These are phyloP conservation scores for Sebastes itinus DNA, from an alignment of 2,797 vertebrate species.

Conservation along the genomic window DNA sequence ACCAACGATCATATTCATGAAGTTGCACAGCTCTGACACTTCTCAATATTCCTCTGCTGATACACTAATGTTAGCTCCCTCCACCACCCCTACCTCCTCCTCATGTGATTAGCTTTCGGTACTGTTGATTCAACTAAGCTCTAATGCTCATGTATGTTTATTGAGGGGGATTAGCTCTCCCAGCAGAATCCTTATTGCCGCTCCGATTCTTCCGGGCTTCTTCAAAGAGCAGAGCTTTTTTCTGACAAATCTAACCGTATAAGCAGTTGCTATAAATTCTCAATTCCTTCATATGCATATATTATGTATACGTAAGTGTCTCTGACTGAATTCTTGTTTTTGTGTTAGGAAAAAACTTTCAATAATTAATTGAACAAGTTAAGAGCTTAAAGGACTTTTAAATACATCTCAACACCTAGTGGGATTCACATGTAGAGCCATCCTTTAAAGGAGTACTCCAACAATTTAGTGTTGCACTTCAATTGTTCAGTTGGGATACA, in stretches of 20 bases:
- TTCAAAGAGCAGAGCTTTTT: neutral
- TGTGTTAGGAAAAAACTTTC: neutral
- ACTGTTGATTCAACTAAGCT: neutral
- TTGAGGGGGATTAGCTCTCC: neutral
- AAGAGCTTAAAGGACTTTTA: neutral
- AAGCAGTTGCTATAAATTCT: neutral
- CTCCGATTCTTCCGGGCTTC: neutral
- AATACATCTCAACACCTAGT: neutral
- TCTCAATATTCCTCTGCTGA: neutral
- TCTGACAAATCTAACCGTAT: neutral
- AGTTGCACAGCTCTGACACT: neutral
- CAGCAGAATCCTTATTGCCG: neutral
- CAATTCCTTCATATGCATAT: neutral
- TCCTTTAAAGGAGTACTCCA: neutral
- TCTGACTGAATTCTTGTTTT: neutral
- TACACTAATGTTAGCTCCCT: neutral
- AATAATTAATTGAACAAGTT: neutral
- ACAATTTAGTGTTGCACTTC: neutral
- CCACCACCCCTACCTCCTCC: neutral
- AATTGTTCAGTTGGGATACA: neutral
- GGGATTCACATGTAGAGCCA: neutral
- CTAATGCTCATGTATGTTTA: neutral
- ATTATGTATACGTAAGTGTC: neutral
- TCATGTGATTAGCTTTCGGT: neutral
- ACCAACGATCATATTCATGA: neutral